Evolutionary conservation across 2,888 invertebrate species (phyloP), one percentile per base, ranked within the genome.

Genomic region (Nephrotoma appendiculata): DNA sequence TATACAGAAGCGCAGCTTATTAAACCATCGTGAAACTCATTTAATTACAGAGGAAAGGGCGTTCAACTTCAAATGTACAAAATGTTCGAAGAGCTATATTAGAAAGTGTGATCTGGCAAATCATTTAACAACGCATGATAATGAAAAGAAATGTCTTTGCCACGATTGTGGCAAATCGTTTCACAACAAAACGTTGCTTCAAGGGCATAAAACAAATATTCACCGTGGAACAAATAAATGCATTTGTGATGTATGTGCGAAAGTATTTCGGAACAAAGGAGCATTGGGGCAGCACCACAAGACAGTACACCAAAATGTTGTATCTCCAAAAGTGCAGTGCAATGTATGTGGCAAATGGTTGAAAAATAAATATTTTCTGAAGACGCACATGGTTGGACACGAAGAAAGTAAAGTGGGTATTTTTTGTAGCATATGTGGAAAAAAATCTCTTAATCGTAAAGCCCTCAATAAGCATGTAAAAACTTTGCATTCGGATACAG

Each of bases 211-310:
- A 0, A 90, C 89, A 87, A 90, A 89, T 88, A 41, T 86, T 48
- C 86, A 86, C 41, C 11, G n/a, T n/a, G 48, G 31, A 31, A 12
- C 41, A 31, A 48, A 86, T 48, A n/a, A 41, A 41, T 15, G 41
- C n/a, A 12, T 86, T 3, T 87, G 87, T 87, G 87, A 91, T 88
- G 90, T 91, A 6, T 91, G 91, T 48, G 91, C 91, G 2, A 91
- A 91, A 88, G 90, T 90, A 5, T 91, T 91, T 86, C 89, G 90
- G 0, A 91, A 90, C 4, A 89, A 90, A 12, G 89, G 90, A 0
- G 89, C 90, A n/a, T 91, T 91, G 86, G 90, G 90, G 85, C 90
- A 90, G 0, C 91, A 91, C 88, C 83, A 83, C 11, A 86, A 90
- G 57, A 90, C 90, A 87, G 41, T 44, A 15, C 91, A 91, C 86